phyloP scores from a whole-genome alignment of 2,113 vertebrate genomes.

The Pangasianodon hypophthalmus region DNA sequence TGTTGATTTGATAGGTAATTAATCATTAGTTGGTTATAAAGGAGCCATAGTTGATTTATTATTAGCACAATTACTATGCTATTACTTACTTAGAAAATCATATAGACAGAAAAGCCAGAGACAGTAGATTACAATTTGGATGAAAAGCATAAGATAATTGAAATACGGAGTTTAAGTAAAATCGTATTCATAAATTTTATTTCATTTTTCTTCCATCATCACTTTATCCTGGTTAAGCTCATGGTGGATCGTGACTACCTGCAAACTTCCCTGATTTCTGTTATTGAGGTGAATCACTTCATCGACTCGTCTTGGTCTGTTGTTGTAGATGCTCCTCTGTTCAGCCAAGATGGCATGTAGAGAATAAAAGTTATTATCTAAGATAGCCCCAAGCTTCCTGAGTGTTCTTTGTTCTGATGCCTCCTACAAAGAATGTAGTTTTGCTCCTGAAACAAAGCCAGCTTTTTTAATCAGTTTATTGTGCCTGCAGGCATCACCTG shows the following conservation, averaged over 20 bases:
- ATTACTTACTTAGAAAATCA: not conserved
- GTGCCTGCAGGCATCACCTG: constrained; percentile 16
- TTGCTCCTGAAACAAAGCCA: constrained; percentile 4
- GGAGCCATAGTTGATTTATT: not conserved
- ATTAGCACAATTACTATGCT: not conserved
- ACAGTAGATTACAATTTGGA: not conserved
- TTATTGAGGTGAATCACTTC: not conserved
- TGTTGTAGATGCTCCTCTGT: not conserved
- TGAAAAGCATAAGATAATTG: not conserved
- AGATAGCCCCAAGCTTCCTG: not conserved
- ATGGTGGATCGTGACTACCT: not conserved
- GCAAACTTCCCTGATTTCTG: not conserved
- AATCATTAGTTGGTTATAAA: not conserved
- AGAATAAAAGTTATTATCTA: constrained; percentile 21
- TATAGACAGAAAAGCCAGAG: not conserved
- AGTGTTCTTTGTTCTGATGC: not conserved
- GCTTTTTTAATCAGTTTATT: constrained; percentile 13
- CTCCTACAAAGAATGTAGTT: not conserved
- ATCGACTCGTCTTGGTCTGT: not conserved
- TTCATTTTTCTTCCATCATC: not conserved
- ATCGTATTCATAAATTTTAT: not conserved
- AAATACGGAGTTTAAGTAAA: not conserved
- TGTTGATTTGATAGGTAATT: not conserved
- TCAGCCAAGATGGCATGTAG: not conserved
- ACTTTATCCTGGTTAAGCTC: not conserved